These are phyloP conservation scores for Callitettix versicolor DNA, from an alignment of 1,140 invertebrate genomes.

Conservation along the genomic window DNA sequence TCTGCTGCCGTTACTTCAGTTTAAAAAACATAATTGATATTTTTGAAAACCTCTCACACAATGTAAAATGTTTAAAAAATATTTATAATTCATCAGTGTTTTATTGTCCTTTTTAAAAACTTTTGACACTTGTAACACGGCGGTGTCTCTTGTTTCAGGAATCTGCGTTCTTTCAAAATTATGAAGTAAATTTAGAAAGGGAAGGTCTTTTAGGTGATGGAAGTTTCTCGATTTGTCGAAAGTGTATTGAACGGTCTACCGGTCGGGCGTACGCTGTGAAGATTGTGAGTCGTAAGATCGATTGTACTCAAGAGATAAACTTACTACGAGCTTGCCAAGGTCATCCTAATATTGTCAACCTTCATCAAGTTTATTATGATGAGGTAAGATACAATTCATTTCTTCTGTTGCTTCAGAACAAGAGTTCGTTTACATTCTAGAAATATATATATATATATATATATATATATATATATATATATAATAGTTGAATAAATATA, in stretches of 20 bases:
- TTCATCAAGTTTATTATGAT: conserved; percentile 74
- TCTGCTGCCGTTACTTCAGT: too few species aligned
- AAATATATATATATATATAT: background rate
- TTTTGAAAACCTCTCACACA: too few species aligned
- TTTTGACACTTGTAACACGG: too few species aligned
- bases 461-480: background rate
- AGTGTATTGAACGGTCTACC: conserved; percentile 62
- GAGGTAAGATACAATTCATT: conserved; percentile 40
- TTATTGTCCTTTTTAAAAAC: too few species aligned
- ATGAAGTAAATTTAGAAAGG: conserved; percentile 55
- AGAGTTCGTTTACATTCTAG: background rate
- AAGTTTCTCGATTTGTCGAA: conserved; percentile 78
- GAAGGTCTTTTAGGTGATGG: conserved; percentile 71
- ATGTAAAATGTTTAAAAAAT: too few species aligned
- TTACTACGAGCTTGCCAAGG: conserved; percentile 71
- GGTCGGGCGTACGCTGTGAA: conserved; percentile 78
- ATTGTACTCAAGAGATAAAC: conserved; percentile 65
- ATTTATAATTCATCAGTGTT: too few species aligned
- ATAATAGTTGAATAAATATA: too few species aligned
- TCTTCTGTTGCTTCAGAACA: background rate
- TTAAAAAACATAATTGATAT: too few species aligned
- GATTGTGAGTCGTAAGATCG: conserved; percentile 70
- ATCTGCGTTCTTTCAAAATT: conserved; percentile 77
- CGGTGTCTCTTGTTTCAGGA: conserved; percentile 57
- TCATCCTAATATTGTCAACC: conserved; percentile 77